Percentiles rank a stretch among this genome's conserved stretches.
These are phyloP conservation scores for Psilanteris sp. DNA, from an alignment of 1,140 invertebrate genomes.

Conservation along the genomic window DNA sequence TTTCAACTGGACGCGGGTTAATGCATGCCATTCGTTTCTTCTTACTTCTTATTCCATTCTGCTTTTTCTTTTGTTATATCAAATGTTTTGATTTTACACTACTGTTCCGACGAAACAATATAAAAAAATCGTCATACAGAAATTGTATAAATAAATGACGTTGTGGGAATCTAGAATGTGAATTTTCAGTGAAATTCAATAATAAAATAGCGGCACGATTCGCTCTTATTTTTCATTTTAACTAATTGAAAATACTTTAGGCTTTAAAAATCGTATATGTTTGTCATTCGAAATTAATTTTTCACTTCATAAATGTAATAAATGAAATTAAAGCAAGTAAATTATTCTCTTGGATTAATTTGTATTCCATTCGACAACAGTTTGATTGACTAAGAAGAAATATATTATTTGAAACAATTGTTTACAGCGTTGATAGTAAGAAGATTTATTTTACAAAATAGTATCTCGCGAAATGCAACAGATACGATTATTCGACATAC, in stretches of 20 bases:
- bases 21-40: constrained; percentile 31
- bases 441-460: background rate
- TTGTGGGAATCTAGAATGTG: constrained; percentile 24
- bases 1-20: too few relatives aligned
- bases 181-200: constrained; percentile 48
- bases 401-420: constrained; percentile 2
- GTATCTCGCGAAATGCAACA: too few relatives aligned
- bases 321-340: constrained; percentile 9
- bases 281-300: constrained; percentile 42
- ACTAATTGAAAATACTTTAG: constrained; percentile 10
- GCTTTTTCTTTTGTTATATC: constrained; percentile 29
- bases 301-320: constrained; percentile 11
- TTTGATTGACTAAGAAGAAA: constrained; percentile 11
- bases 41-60: constrained; percentile 7
- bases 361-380: constrained; percentile 17
- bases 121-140: constrained; percentile 44
- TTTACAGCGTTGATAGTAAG: background rate
- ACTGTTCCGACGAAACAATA: constrained; percentile 43
- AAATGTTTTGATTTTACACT: constrained; percentile 49
- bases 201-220: constrained; percentile 37
- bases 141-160: constrained; percentile 30
- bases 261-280: constrained; percentile 44
- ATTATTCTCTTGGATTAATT: constrained; percentile 9
- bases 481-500: too few relatives aligned
- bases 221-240: constrained; percentile 25